These are phyloP conservation scores for Alouatta palliata DNA, from an alignment of 2,113 vertebrate genomes.

Conservation along the genomic window DNA sequence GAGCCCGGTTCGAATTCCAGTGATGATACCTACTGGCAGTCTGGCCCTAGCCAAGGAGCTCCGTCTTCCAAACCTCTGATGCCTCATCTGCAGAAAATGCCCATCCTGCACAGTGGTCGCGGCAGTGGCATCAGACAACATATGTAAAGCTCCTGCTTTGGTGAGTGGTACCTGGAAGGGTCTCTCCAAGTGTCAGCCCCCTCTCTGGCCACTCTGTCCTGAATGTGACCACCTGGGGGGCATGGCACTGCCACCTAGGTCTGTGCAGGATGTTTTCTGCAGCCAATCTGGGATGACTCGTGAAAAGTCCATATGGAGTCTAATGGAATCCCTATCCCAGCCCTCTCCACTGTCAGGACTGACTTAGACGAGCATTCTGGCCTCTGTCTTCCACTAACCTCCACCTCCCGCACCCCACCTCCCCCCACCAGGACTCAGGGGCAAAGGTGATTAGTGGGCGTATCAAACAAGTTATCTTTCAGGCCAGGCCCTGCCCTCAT, in stretches of 20 bases:
- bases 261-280: not conserved
- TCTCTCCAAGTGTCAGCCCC: fast-evolving
- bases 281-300: not conserved
- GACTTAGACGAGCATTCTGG: not conserved
- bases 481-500: not conserved
- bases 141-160: fast-evolving
- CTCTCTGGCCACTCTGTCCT: not conserved
- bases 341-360: not conserved
- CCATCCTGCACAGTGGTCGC: fast-evolving
- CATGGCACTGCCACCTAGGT: fast-evolving
- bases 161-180: fast-evolving
- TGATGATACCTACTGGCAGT: not conserved
- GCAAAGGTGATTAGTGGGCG: not conserved
- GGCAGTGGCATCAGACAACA: no score
- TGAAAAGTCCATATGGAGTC: not conserved
- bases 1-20: not conserved
- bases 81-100: not conserved
- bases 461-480: not conserved
- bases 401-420: fast-evolving
- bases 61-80: not conserved
- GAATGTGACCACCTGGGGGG: not conserved
- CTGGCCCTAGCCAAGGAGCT: not conserved
- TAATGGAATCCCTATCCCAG: not conserved
- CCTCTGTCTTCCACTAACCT: not conserved
- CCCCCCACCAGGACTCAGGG: no score